Evolutionary conservation across 2,113 vertebrate genomes (phyloP).

Genomic region (Dipodomys ordii): DNA sequence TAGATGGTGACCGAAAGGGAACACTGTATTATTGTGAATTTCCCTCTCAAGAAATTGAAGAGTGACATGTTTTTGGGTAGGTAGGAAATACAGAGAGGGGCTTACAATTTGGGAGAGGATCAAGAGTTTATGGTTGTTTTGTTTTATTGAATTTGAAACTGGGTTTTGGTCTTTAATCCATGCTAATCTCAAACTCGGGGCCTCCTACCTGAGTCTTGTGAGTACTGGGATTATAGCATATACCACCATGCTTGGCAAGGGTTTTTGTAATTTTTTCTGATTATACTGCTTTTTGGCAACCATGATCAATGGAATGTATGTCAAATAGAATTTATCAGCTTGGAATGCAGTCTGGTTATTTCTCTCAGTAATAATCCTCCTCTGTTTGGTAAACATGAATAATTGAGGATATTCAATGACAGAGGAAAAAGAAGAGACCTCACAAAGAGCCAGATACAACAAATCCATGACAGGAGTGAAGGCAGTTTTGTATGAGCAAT

Average conservation of each 20-base stretch:
- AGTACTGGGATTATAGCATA: too few relatives aligned
- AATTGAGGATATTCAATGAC: not conserved
- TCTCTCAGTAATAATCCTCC: fast-evolving
- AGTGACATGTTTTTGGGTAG: not conserved
- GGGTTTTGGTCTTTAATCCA: too few relatives aligned
- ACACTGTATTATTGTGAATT: not conserved
- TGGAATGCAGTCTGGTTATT: not conserved
- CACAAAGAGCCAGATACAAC: not conserved
- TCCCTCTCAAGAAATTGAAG: not conserved
- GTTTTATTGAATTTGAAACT: too few relatives aligned
- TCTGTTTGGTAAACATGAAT: not conserved
- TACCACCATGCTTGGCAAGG: too few relatives aligned
- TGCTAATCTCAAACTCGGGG: too few relatives aligned
- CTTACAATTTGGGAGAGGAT: not conserved
- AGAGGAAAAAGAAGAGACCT: not conserved
- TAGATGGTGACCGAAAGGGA: not conserved
- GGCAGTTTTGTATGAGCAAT: not conserved
- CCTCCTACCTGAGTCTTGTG: too few relatives aligned
- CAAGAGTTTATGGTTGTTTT: not conserved
- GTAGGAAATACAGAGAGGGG: not conserved
- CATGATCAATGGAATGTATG: not conserved
- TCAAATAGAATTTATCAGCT: not conserved
- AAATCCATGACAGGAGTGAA: not conserved
- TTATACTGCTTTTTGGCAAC: not conserved
- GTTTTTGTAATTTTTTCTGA: not conserved